phyloP scores from a whole-genome alignment of 2,888 invertebrate species.

The Caenorhabditis imperialis region DNA sequence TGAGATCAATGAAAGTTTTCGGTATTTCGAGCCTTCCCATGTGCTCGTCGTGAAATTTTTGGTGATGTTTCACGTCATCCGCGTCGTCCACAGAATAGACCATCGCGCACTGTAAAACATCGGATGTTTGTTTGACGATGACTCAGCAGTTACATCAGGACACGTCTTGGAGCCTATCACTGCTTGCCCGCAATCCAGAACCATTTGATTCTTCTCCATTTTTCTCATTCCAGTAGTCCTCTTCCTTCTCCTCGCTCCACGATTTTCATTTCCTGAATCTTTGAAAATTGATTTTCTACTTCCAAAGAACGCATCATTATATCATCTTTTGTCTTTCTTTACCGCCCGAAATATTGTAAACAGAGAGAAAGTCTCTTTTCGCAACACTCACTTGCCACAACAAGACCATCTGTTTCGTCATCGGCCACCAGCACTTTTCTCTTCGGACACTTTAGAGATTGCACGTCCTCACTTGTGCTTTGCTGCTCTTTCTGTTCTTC shows the following conservation, averaged over 20 bases:
- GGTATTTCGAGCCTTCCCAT: constrained; percentile 14
- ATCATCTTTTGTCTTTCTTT: constrained; percentile 8
- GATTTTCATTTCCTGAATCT: neutral
- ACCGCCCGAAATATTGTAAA: constrained; percentile 6
- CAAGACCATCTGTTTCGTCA: constrained; percentile 4
- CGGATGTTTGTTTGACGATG: neutral
- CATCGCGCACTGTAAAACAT: constrained; percentile 28
- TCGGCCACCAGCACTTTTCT: constrained; percentile 10
- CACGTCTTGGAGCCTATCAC: constrained; percentile 32
- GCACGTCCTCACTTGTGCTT: constrained; percentile 19
- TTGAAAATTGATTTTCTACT: too few relatives aligned
- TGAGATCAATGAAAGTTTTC: neutral
- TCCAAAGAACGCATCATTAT: too few relatives aligned
- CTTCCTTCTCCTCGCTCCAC: neutral
- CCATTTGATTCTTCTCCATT: constrained; percentile 22
- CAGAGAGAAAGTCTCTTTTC: constrained; percentile 1
- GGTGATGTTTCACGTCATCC: constrained; percentile 22
- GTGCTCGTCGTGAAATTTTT: constrained; percentile 13
- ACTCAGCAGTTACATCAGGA: constrained; percentile 12
- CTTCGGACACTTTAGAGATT: constrained; percentile 38
- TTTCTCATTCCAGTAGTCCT: constrained; percentile 8
- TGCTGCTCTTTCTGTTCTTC: neutral
- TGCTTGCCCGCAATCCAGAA: constrained; percentile 41
- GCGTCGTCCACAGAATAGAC: constrained; percentile 35
- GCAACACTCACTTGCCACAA: neutral